phyloP scores from a whole-genome alignment of 2,888 invertebrate genomes.

The Phengaris arion region DNA sequence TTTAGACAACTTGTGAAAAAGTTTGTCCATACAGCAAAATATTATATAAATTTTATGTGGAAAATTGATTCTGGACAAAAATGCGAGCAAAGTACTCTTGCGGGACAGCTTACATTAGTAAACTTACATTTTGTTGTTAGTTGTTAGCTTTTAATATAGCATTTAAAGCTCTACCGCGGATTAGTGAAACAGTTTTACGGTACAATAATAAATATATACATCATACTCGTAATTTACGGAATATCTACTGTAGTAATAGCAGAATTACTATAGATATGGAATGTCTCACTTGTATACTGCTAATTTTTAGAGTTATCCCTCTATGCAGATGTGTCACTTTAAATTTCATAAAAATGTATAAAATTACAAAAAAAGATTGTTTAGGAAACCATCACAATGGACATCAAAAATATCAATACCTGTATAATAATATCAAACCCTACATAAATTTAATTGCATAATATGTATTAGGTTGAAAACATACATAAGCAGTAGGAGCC shows the following conservation, averaged over 20 bases:
- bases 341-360: slow-evolving; percentile 76
- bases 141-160: neutral
- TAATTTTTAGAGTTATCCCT: slow-evolving; percentile 55
- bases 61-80: neutral
- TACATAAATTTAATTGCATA: slow-evolving; percentile 52
- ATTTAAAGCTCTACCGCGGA: neutral
- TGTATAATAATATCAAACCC: slow-evolving; percentile 74
- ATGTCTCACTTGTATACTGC: slow-evolving; percentile 75
- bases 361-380: slow-evolving; percentile 72
- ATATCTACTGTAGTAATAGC: slow-evolving; percentile 30
- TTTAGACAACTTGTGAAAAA: neutral
- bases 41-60: neutral
- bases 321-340: slow-evolving; percentile 64
- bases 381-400: slow-evolving; percentile 67
- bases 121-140: neutral
- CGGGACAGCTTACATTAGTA: slow-evolving; percentile 7
- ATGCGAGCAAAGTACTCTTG: neutral
- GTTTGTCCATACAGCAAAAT: neutral
- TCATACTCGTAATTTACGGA: neutral
- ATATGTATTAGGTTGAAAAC: slow-evolving; percentile 61
- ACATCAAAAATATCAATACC: slow-evolving; percentile 63
- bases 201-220: neutral
- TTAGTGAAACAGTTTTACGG: neutral
- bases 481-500: slow-evolving; percentile 56
- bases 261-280: slow-evolving; percentile 65